These are phyloP conservation scores for Chrysochloris asiatica DNA, from an alignment of 2,113 vertebrate species.

Conservation along the genomic window DNA sequence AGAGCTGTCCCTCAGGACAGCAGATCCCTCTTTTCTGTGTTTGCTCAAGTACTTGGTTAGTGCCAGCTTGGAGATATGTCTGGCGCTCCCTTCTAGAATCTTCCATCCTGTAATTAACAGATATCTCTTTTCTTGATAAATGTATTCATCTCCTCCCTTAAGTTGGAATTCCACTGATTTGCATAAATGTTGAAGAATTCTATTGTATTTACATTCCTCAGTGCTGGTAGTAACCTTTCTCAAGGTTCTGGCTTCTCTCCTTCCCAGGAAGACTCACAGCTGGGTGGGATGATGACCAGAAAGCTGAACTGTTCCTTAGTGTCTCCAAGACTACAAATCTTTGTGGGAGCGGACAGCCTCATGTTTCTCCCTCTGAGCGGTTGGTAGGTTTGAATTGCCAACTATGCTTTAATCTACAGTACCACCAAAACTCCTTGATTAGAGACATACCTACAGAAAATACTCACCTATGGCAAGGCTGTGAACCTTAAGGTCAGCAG, in stretches of 20 bases:
- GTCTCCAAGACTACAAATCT: too few relatives aligned
- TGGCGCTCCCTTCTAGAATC: slow-evolving; percentile 46
- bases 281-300: background rate
- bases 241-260: slow-evolving; percentile 41
- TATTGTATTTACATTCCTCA: slow-evolving; percentile 32
- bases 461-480: too few relatives aligned
- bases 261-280: background rate
- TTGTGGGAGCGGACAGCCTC: too few relatives aligned
- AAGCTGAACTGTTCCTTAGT: too few relatives aligned
- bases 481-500: too few relatives aligned
- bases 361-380: too few relatives aligned
- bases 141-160: slow-evolving; percentile 54
- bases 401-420: too few relatives aligned
- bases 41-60: slow-evolving; percentile 36
- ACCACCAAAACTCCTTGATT: too few relatives aligned
- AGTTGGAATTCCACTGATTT: slow-evolving; percentile 60
- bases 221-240: background rate
- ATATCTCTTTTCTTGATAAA: slow-evolving; percentile 66
- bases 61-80: background rate
- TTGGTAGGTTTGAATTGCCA: too few relatives aligned
- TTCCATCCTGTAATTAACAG: slow-evolving; percentile 43
- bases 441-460: background rate
- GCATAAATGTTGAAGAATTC: background rate
- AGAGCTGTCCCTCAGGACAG: background rate
- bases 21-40: background rate